Evolutionary conservation across 2,888 invertebrate species (phyloP).

Genomic region (Sylvicola fuscatus): DNA sequence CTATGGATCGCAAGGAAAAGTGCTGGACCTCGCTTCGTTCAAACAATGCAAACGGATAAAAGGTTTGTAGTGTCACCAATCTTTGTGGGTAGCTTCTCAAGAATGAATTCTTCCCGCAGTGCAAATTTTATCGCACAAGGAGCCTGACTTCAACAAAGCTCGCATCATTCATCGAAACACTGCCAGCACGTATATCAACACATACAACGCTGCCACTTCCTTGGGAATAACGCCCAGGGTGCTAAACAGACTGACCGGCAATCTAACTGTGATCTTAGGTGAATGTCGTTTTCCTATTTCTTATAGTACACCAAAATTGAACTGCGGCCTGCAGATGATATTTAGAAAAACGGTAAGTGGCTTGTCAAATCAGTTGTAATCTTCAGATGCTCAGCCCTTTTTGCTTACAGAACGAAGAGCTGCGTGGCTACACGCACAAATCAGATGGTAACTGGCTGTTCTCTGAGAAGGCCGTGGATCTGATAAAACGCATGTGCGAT

Average conservation of each 20-base stretch:
- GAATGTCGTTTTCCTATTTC: constrained; percentile 21
- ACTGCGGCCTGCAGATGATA: constrained; percentile 83
- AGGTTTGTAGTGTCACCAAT: too few species aligned
- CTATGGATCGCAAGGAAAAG: constrained; percentile 63
- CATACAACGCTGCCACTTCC: constrained; percentile 15
- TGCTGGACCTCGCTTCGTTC: constrained; percentile 25
- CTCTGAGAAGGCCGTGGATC: constrained; percentile 47
- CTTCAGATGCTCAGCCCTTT: too few species aligned
- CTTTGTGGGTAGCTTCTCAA: too few species aligned
- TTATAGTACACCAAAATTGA: constrained; percentile 34
- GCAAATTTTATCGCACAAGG: constrained; percentile 17
- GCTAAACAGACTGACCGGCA: constrained; percentile 72
- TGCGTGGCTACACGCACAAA: constrained; percentile 65
- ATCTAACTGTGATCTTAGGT: constrained; percentile 43
- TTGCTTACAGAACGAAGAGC: constrained; percentile 35
- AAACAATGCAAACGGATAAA: constrained; percentile 20
- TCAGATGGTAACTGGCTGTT: constrained; percentile 58
- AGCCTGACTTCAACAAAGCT: constrained; percentile 16
- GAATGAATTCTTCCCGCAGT: too few species aligned
- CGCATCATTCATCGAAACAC: constrained; percentile 12
- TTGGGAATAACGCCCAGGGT: constrained; percentile 45
- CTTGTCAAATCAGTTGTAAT: too few species aligned
- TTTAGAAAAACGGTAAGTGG: constrained; percentile 66
- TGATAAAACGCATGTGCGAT: constrained; percentile 47
- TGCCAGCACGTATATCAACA: constrained; percentile 14